phyloP scores from a whole-genome alignment of 2,113 vertebrate species.

The Catharus bicknelli region DNA sequence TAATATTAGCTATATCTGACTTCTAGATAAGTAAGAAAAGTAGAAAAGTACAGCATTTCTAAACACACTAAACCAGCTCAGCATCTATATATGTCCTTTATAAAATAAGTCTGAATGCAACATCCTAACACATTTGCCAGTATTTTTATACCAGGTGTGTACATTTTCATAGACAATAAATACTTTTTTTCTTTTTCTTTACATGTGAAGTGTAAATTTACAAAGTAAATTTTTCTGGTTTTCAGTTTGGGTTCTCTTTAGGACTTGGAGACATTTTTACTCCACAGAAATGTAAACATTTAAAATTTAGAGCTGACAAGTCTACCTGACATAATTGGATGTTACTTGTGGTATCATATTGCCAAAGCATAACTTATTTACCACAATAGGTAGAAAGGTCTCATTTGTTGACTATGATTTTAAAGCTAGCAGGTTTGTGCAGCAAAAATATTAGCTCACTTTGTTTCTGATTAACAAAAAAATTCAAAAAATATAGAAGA shows the following conservation, averaged over 20 bases:
- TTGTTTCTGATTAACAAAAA: neutral
- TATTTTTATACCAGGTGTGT: neutral
- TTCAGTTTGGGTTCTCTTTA: neutral
- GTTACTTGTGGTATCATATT: neutral
- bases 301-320: neutral
- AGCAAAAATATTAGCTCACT: neutral
- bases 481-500: neutral
- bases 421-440: neutral
- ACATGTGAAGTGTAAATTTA: neutral
- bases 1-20: neutral
- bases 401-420: neutral
- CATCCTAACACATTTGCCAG: neutral
- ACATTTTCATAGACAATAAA: neutral
- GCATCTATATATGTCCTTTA: neutral
- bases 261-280: neutral
- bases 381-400: neutral
- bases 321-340: neutral
- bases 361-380: neutral
- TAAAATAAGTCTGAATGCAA: neutral
- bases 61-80: neutral
- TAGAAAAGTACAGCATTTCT: neutral
- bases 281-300: neutral
- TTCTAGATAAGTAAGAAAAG: neutral
- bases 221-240: neutral
- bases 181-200: neutral